phyloP scores from a whole-genome alignment of 1,140 invertebrate species.

The Brachionus sp. region DNA sequence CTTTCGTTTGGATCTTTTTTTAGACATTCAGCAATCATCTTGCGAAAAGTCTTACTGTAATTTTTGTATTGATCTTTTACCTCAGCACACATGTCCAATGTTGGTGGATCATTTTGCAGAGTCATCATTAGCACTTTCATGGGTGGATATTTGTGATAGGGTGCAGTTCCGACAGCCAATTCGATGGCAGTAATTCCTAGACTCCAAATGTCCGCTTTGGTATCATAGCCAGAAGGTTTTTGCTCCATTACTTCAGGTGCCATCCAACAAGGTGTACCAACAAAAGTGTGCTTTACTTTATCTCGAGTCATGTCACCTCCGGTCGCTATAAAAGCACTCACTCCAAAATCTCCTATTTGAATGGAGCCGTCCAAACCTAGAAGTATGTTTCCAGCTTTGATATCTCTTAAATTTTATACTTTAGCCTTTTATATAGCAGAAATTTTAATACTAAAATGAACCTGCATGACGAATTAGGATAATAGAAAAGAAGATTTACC shows the following conservation, averaged over 20 bases:
- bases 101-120: constrained; percentile 94
- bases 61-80: constrained; percentile 96
- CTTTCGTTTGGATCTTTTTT: constrained; percentile 87
- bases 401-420: constrained; percentile 64
- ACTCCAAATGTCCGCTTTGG: constrained; percentile 99
- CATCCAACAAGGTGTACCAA: constrained; percentile 98
- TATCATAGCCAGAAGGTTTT: constrained; percentile 64
- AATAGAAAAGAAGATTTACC: constrained; percentile 60
- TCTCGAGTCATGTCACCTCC: constrained; percentile 80
- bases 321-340: constrained; percentile 79
- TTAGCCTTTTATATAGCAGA: constrained; percentile 8
- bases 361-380: constrained; percentile 95
- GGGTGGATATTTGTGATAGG: constrained; percentile 96
- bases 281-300: constrained; percentile 91
- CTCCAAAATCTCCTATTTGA: constrained; percentile 70
- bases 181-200: constrained; percentile 98
- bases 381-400: constrained; percentile 96
- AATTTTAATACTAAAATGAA: neutral
- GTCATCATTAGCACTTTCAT: constrained; percentile 98
- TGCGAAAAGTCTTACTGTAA: constrained; percentile 86
- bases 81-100: constrained; percentile 86
- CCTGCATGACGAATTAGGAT: constrained; percentile 9
- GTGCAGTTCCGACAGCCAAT: constrained; percentile 94
- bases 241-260: constrained; percentile 99
- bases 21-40: constrained; percentile 87